These are phyloP conservation scores for Elephas maximus DNA, from an alignment of 2,113 vertebrate genomes.

Conservation along the genomic window DNA sequence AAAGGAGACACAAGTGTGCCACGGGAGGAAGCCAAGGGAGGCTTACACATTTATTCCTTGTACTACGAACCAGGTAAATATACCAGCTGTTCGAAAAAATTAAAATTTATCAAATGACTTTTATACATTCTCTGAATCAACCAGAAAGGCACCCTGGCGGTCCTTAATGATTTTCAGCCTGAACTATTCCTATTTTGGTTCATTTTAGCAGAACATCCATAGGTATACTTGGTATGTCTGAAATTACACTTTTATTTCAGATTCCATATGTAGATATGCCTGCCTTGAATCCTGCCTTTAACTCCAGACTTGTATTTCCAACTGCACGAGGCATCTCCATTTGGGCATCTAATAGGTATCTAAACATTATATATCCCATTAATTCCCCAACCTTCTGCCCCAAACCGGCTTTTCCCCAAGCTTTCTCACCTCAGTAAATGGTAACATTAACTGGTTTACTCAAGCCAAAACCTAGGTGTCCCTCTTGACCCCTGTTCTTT, in stretches of 20 bases:
- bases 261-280: not conserved
- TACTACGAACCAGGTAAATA: not conserved
- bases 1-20: not conserved
- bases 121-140: slow-evolving; percentile 12
- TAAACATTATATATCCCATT: not conserved
- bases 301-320: slow-evolving; percentile 4
- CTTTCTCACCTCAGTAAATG: not conserved
- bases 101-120: slow-evolving; percentile 9
- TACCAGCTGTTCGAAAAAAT: not conserved
- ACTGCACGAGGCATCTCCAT: not conserved
- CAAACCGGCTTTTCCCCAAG: not conserved
- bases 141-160: not conserved
- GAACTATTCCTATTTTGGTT: not conserved
- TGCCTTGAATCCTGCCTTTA: not conserved
- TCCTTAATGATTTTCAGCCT: not conserved
- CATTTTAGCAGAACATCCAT: not conserved
- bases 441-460: not conserved
- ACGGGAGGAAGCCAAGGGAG: not conserved
- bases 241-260: not conserved
- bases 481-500: not conserved
- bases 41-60: not conserved
- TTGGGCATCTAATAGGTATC: not conserved
- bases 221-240: not conserved
- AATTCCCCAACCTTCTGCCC: not conserved
- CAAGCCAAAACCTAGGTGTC: not conserved